Base-by-base conservation (phyloP, 2,888 invertebrate species). In the Drosophila siamana region DNA sequence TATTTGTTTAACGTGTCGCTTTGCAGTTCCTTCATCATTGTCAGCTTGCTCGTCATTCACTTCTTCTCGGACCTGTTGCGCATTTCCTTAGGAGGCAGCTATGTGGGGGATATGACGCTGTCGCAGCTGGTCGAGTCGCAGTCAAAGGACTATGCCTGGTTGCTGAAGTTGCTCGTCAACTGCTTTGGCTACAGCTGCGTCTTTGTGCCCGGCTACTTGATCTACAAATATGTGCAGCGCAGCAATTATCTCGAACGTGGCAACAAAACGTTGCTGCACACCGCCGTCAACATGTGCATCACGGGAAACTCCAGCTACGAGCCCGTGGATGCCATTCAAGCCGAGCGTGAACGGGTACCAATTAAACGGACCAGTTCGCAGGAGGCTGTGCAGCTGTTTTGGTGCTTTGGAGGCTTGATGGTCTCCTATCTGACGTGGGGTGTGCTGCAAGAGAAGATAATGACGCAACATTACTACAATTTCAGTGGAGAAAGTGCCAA, bases 391-490 rank as follows among this genome's bases (percentile, higher is more conserved):
- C 90, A 95, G 44, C 92, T 97, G 2, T 51, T 94, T 1, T 95
- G 96, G 91, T 99, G 98, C 92, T 97, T 98, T 91, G 92, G 94
- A 8, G 98, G 99, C 0, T 94, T 99, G 8, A 98, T 98, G 94
- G 93, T 95, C 4, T 96, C 98, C 38, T 99, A 98, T 90, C 93
- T 99, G 24, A 96, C 97, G 63, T 99, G 99, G 99, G 99, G 99
- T 5, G 94, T 99, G 69, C 93, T 99, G 69, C 99, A 99, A 92
- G 99, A 99, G 93, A 97, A 98, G 93, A 97, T 99, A 63, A 99
- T 99, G 98, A 99, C 99, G 0, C 93, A 96, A 94, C 94, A 93
- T 84, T 97, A 97, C 91, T 93, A 92, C 30, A 94, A 95, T 92
- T 86, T 93, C 0, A 93, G 93, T 74, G 96, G 95, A 13, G 94